These are phyloP conservation scores for Delphinus delphis DNA, from an alignment of 2,113 vertebrate genomes.

Conservation along the genomic window DNA sequence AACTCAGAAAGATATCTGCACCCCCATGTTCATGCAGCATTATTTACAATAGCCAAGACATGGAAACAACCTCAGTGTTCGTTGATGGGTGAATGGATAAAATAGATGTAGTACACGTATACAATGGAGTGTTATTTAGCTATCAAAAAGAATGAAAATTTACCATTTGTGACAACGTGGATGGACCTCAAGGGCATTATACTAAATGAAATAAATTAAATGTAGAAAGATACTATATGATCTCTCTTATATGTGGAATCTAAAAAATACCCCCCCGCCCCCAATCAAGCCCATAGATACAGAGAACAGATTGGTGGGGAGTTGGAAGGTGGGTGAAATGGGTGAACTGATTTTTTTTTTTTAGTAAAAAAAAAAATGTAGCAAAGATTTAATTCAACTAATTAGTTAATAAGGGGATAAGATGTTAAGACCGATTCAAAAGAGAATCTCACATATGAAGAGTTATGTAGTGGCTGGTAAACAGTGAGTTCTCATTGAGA, in stretches of 20 bases:
- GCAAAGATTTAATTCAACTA: background rate
- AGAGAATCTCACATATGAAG: background rate
- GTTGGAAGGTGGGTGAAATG: background rate
- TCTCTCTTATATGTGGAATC: no score
- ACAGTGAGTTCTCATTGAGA: background rate
- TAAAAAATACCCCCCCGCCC: background rate
- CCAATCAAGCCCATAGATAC: background rate
- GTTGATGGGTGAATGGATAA: background rate
- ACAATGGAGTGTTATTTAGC: background rate
- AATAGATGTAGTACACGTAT: rapidly evolving
- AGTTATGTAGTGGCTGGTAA: background rate
- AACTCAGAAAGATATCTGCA: background rate
- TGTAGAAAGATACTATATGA: no score
- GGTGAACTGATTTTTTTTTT: background rate
- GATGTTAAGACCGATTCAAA: background rate
- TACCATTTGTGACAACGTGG: background rate
- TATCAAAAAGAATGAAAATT: background rate
- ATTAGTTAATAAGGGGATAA: background rate
- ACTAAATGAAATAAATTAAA: background rate
- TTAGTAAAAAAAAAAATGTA: background rate
- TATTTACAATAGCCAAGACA: background rate
- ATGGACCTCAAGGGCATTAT: background rate
- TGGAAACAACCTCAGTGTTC: background rate
- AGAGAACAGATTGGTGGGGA: background rate
- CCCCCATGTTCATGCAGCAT: background rate